Evolutionary conservation across 2,797 vertebrate genomes (phyloP).

Genomic region (Labeo calbasu): DNA sequence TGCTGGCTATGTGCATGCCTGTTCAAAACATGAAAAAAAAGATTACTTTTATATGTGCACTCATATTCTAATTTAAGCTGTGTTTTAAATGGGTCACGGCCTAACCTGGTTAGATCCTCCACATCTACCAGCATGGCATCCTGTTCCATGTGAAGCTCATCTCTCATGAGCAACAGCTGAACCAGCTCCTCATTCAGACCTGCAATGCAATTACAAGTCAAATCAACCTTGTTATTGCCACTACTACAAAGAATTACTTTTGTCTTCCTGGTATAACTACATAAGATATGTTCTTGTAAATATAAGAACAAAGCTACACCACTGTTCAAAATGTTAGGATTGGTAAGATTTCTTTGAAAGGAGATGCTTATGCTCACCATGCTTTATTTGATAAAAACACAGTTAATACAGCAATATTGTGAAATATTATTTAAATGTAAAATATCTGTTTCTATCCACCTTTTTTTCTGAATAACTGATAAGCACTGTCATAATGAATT

Average conservation of each 20-base stretch:
- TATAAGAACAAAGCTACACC: background rate
- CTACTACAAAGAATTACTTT: background rate
- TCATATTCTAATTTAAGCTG: background rate
- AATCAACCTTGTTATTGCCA: background rate
- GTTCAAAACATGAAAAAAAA: constrained; percentile 49
- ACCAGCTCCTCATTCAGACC: constrained; percentile 96
- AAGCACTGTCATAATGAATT: no score
- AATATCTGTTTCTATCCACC: no score
- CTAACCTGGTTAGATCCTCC: constrained; percentile 94
- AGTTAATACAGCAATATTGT: no score
- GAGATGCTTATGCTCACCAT: no score
- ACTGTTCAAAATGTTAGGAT: background rate
- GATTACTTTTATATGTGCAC: background rate
- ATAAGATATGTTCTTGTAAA: background rate
- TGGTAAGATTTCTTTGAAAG: no score
- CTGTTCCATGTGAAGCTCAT: constrained; percentile 95
- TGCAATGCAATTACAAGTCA: constrained; percentile 58
- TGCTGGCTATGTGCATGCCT: constrained; percentile 95
- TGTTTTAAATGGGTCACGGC: background rate
- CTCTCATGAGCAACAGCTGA: constrained; percentile 91
- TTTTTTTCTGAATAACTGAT: no score
- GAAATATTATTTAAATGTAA: no score
- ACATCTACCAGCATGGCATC: constrained; percentile 98
- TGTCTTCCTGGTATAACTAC: background rate
- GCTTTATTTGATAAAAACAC: no score